Base-by-base conservation (phyloP, 2,888 invertebrate genomes). In the Hydraecia micacea region DNA sequence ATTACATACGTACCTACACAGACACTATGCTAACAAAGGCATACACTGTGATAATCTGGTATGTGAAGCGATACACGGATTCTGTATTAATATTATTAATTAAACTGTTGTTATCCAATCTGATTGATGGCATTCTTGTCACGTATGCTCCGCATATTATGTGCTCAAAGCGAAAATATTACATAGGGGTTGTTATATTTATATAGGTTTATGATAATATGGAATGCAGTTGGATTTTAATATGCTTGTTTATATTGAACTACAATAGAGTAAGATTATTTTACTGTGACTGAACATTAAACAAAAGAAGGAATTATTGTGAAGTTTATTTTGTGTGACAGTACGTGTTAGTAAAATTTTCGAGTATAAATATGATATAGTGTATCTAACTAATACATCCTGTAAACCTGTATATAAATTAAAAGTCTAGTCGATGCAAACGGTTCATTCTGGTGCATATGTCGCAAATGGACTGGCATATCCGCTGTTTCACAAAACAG, bases 51-150 rank as follows among this genome's bases (percentile, higher is more conserved):
- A 18, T 52, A n/a, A 58, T 15, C 5, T n/a, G 25, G 7, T 11
- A 9, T 11, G 21, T 28, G 13, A 28, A 49, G 25, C 15, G 9
- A 52, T 39, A 8, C 25, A 3, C 15, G 8, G 58, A 13, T 58
- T 63, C 25, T 42, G 8, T 58, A 63, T 77, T 72, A 68, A 81
- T 81, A 81, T 68, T 58, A 68, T 69, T 52, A n/a, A 69, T 36
- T 52, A 52, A 52, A 52, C 32, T 65, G 70, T 52, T 68, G 72
- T 69, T 62, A n/a, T 65, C 36, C 46, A 58, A 71, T 80, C 58
- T 69, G 68, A 66, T 73, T 66, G 49, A 72, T 69, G 69, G 9
- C 0, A 80, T 84, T 84, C 74, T 42, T 8, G 60, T 72, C 81
- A 84, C 84, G 84, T 80, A 28, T 77, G 25, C 13, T 4, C 68